A percentile compares a stretch with the other conserved stretches of the same genome.
Evolutionary conservation across 2,888 invertebrate species (phyloP).

Genomic region (Lysandra bellargus): DNA sequence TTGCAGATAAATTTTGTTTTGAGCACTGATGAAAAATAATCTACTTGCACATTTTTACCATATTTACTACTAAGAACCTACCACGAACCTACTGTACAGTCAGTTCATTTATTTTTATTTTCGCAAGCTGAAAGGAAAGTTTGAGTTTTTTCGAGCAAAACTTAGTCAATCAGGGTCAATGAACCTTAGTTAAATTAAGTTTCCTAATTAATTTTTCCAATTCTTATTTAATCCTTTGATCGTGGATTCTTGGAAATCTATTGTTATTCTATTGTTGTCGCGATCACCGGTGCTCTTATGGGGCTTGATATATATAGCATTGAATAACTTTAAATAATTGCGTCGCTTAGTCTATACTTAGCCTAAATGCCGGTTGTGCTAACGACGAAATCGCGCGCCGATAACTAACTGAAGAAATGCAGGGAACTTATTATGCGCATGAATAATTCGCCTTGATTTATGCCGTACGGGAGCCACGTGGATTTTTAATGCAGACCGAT

Average conservation of each 20-base stretch:
- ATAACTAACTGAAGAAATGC: constrained; percentile 55
- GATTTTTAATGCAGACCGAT: constrained; percentile 51
- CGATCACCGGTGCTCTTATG: too few relatives aligned
- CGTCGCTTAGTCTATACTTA: background rate
- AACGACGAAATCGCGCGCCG: constrained; percentile 25
- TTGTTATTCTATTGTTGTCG: too few relatives aligned
- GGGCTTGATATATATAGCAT: too few relatives aligned
- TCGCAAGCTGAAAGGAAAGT: too few relatives aligned
- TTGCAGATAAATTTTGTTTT: background rate
- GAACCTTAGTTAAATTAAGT: too few relatives aligned
- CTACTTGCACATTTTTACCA: background rate
- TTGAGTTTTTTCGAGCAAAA: too few relatives aligned
- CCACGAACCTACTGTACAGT: too few relatives aligned
- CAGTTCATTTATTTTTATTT: too few relatives aligned
- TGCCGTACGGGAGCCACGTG: constrained; percentile 65
- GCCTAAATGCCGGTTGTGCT: constrained; percentile 19
- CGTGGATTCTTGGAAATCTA: too few relatives aligned
- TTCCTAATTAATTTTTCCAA: too few relatives aligned
- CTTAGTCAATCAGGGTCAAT: background rate
- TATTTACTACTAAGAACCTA: background rate
- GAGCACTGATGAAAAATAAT: background rate
- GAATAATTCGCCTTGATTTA: constrained; percentile 75
- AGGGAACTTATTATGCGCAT: constrained; percentile 73
- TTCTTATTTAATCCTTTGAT: too few relatives aligned
- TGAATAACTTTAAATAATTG: background rate